phyloP scores from a whole-genome alignment of 2,888 invertebrate species.

The Antitype chi region DNA sequence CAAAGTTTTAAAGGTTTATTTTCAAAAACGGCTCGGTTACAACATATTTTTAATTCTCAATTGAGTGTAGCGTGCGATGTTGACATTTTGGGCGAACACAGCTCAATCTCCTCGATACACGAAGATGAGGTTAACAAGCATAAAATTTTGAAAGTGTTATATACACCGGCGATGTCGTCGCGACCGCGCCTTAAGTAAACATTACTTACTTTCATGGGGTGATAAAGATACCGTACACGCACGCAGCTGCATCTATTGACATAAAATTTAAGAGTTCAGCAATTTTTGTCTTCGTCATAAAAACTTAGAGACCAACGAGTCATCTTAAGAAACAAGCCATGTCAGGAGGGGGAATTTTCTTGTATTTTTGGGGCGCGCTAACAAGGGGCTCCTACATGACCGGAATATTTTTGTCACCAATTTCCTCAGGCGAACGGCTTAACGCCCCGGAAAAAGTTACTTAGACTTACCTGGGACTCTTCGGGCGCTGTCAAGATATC shows the following conservation, averaged over 20 bases:
- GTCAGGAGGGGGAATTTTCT: constrained; percentile 81
- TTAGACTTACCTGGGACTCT: constrained; percentile 84
- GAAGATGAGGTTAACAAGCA: constrained; percentile 54
- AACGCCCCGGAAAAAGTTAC: constrained; percentile 84
- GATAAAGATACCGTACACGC: constrained; percentile 71
- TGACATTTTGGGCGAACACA: constrained; percentile 48
- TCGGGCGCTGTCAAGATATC: constrained; percentile 78
- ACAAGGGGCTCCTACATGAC: constrained; percentile 88
- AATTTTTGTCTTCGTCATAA: constrained; percentile 78
- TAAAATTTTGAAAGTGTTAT: constrained; percentile 63
- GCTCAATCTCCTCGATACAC: constrained; percentile 54
- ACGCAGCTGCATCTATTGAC: constrained; percentile 80
- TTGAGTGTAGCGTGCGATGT: constrained; percentile 44
- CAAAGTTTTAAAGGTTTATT: constrained; percentile 60
- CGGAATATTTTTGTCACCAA: constrained; percentile 89
- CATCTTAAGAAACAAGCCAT: constrained; percentile 80
- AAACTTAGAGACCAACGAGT: constrained; percentile 79
- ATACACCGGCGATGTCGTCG: constrained; percentile 3
- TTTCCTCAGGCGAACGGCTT: constrained; percentile 87
- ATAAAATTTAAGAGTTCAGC: constrained; percentile 82
- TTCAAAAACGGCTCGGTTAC: constrained; percentile 32
- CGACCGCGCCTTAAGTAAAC: constrained; percentile 61
- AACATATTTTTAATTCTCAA: constrained; percentile 51
- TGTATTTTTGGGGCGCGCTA: constrained; percentile 85
- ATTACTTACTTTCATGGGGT: constrained; percentile 71